A percentile compares a stretch with the other conserved stretches of the same genome.
Conservation (phyloP, 2,888 invertebrate species). For the Calameuta filiformis region DNA sequence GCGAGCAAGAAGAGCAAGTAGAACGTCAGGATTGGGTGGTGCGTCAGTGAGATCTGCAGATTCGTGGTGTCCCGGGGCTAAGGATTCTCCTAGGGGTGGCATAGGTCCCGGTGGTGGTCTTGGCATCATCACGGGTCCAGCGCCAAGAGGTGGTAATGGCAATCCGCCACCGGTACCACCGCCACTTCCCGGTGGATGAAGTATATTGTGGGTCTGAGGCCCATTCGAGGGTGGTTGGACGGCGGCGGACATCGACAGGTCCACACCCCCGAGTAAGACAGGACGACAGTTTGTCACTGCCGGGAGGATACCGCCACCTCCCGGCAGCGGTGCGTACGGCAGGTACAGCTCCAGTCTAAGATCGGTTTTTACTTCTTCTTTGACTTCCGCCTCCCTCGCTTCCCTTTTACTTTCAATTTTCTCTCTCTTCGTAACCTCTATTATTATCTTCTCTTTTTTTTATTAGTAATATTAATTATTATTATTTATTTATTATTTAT, state of each 20-base stretch:
- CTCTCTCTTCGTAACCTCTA: not conserved
- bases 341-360: slow-evolving; percentile 65
- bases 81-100: slow-evolving; percentile 47
- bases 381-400: not conserved
- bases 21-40: slow-evolving; percentile 84
- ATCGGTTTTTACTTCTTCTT: slow-evolving; percentile 4
- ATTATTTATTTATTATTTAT: no score
- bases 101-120: slow-evolving; percentile 45
- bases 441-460: not conserved
- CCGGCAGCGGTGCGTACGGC: slow-evolving; percentile 66
- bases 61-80: slow-evolving; percentile 56
- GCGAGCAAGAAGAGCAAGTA: slow-evolving; percentile 84
- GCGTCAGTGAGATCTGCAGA: slow-evolving; percentile 56
- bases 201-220: slow-evolving; percentile 34
- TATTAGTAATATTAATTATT: not conserved
- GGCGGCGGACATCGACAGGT: slow-evolving; percentile 65
- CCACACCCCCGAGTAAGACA: slow-evolving; percentile 61
- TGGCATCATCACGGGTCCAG: slow-evolving; percentile 52
- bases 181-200: slow-evolving; percentile 35
- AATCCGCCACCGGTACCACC: slow-evolving; percentile 45
- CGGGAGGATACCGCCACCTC: slow-evolving; percentile 65
- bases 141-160: slow-evolving; percentile 38
- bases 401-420: not conserved
- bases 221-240: slow-evolving; percentile 49
- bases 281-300: slow-evolving; percentile 61